A percentile compares a stretch with the other conserved stretches of the same genome.
phyloP scores from a whole-genome alignment of 2,113 vertebrate genomes.

The Lonchura striata region DNA sequence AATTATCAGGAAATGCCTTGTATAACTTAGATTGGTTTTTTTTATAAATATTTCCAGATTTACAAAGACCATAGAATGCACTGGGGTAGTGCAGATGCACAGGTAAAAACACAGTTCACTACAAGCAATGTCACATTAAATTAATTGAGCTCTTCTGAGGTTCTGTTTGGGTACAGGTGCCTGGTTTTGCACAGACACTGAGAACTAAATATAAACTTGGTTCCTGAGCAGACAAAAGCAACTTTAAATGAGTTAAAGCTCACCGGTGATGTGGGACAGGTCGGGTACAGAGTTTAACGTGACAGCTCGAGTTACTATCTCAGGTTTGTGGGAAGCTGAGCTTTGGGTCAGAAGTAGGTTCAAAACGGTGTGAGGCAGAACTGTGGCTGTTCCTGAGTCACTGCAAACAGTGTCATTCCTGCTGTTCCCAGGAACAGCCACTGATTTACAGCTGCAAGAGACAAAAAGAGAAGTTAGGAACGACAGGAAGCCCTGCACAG shows the following conservation, averaged over 20 bases:
- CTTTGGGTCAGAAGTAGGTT: neutral
- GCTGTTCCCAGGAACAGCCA: slow-evolving; percentile 52
- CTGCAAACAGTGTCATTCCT: slow-evolving; percentile 41
- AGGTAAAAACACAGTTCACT: neutral
- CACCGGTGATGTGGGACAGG: neutral
- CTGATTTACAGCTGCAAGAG: slow-evolving; percentile 47
- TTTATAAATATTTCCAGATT: neutral
- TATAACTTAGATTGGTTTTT: neutral
- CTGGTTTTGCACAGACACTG: neutral
- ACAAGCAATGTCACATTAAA: neutral
- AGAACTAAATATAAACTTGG: neutral
- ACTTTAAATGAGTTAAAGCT: neutral
- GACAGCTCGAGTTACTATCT: neutral
- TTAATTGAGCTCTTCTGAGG: neutral
- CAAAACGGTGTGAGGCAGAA: neutral
- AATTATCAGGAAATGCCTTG: neutral
- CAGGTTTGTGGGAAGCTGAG: neutral
- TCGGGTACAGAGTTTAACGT: neutral
- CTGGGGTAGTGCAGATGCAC: neutral
- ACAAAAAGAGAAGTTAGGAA: neutral
- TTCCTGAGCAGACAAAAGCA: neutral
- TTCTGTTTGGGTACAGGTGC: neutral
- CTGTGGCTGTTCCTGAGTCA: neutral
- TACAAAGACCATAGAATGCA: neutral
- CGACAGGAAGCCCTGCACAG: neutral